These are phyloP conservation scores for Orthosia cruda DNA, from an alignment of 2,888 invertebrate genomes.

Conservation along the genomic window DNA sequence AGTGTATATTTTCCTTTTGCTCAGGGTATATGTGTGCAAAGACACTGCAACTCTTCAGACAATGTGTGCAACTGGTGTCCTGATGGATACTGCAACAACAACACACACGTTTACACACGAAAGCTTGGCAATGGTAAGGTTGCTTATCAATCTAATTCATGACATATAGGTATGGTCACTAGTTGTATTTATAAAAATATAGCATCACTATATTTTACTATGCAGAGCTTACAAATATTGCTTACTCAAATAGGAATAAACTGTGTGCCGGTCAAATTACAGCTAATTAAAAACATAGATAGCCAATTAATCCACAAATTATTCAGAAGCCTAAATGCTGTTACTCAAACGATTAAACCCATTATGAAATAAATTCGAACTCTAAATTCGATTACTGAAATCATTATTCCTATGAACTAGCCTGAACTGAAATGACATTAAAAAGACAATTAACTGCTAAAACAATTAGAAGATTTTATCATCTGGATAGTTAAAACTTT, in stretches of 20 bases:
- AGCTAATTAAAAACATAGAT: too few relatives aligned
- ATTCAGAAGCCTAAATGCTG: neutral
- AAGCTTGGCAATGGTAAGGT: constrained; percentile 82
- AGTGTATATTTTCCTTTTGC: neutral
- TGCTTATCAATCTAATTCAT: neutral
- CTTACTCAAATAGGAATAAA: too few relatives aligned
- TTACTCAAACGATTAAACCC: neutral
- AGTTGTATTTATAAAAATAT: too few relatives aligned
- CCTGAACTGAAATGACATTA: constrained; percentile 6
- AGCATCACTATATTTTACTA: too few relatives aligned
- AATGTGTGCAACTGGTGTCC: constrained; percentile 88
- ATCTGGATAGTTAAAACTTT: constrained; percentile 51
- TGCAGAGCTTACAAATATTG: too few relatives aligned
- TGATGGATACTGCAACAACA: constrained; percentile 88
- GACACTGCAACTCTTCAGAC: constrained; percentile 87
- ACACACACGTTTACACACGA: constrained; percentile 83
- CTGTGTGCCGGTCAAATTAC: too few relatives aligned
- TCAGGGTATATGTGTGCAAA: constrained; percentile 88
- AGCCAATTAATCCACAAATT: neutral
- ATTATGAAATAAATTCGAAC: constrained; percentile 3
- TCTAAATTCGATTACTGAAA: neutral
- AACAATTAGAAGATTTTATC: constrained; percentile 49
- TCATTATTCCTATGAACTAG: neutral
- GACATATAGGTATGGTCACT: too few relatives aligned
- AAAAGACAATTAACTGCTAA: constrained; percentile 14